Evolutionary conservation across 1,140 invertebrate genomes (phyloP).

Genomic region (Sesamia nonagrioides): DNA sequence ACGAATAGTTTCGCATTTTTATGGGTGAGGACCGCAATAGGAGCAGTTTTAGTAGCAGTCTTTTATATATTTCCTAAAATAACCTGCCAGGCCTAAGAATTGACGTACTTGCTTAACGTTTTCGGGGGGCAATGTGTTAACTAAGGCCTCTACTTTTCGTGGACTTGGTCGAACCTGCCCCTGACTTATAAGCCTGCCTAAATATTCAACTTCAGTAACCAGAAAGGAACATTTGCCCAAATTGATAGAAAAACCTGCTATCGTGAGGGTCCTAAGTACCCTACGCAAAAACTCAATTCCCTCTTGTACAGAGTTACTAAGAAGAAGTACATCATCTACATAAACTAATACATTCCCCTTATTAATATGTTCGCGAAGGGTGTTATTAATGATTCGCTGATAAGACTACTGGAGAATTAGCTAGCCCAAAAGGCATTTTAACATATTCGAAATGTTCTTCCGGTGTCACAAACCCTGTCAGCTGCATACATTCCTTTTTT

Average conservation of each 20-base stretch:
- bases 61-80: conserved; percentile 67
- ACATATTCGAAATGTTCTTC: no score
- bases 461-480: no score
- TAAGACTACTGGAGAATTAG: conserved; percentile 79
- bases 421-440: conserved; percentile 73
- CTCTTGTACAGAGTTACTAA: conserved; percentile 21
- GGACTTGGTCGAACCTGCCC: conserved; percentile 62
- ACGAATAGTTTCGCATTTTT: conserved; percentile 48
- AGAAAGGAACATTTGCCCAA: conserved; percentile 41
- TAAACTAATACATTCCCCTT: conserved; percentile 27
- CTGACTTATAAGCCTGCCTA: conserved; percentile 60
- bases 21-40: conserved; percentile 57
- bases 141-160: conserved; percentile 65
- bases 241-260: conserved; percentile 45
- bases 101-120: conserved; percentile 62
- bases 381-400: conserved; percentile 64
- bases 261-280: conserved; percentile 26
- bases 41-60: conserved; percentile 57
- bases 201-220: conserved; percentile 52
- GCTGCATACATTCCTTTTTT: no score
- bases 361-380: background rate
- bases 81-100: conserved; percentile 67
- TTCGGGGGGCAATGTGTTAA: conserved; percentile 61
- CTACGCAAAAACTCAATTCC: conserved; percentile 18
- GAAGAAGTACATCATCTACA: conserved; percentile 37